Evolutionary conservation across 2,797 vertebrate genomes (phyloP), one percentile per base, ranked within the genome.

Genomic region (Melanogrammus aeglefinus): DNA sequence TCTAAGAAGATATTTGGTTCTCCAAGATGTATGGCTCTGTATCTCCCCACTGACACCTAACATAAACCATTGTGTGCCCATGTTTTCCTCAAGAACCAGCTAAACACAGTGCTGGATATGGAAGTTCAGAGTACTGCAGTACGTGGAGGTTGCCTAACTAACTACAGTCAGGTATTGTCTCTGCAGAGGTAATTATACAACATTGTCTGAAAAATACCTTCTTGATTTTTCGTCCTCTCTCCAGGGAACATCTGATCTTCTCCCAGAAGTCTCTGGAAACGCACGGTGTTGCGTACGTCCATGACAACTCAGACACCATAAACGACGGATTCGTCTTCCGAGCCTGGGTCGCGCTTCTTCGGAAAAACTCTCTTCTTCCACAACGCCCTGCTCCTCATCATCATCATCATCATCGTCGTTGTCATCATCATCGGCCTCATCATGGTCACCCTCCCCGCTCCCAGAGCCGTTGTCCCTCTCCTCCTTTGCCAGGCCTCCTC

Each of bases 281-380:
- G 81, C 94, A 94, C 77, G 96, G n/a, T 84, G 89, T 97, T 80
- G 88, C 85, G 0, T 97, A 97, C 27, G 0, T 94, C 72, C 97
- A 97, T 0, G 95, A 98, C 81, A 91, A 96, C 92, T 97, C 96
- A 0, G 97, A 97, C 89, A 96, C 95, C 0, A 90, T 89, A 0
- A 86, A 79, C 0, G 97, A 99, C 92, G 93, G 89, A 89, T 98
- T 99, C 86, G 92, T 91, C 63, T 97, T 98, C 82, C 92, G 91
- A 6, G 91, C 95, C 81, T 97, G 96, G 96, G 89, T 96, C 86
- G 96, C 96, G 70, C n/a, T n/a, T 91, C 90, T 35, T 93, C 94
- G 84, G 91, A 86, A 13, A 38, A 35, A 66, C 74, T 75, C 74
- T 63, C 83, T 51, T 79, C 83, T 2, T 78, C 84, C 0, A 82